Evolutionary conservation across 2,797 vertebrate genomes (phyloP), one percentile per base, ranked within the genome.

Genomic region (Tachyglossus aculeatus): DNA sequence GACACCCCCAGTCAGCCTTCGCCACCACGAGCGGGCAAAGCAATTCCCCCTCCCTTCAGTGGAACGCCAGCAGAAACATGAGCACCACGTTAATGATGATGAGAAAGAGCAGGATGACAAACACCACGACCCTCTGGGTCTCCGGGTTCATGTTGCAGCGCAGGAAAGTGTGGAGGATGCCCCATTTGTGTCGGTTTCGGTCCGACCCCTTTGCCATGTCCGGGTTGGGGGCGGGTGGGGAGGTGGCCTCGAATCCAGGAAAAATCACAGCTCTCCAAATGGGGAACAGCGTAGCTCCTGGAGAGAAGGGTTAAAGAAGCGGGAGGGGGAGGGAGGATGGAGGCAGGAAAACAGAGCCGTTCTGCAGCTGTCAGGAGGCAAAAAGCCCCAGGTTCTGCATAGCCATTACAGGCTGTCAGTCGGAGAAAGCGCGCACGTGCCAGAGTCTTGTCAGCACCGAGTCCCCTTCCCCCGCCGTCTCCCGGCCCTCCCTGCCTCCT

Each of bases 51-150:
- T 53, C 75, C 37, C 36, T 78, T 94, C 95, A 98, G 91, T 95
- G 95, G 88, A 98, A 98, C 56, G 96, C 95, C 92, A 99, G 92
- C 68, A 99, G 93, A 90, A 98, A 97, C 92, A 98, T 97, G 58
- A 98, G 96, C 87, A 98, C 95, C 83, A 97, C 96, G 38, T 99
- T 99, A 93, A 99, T 96, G 91, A 98, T 88, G 90, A 99, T 94
- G 78, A 99, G 96, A 84, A 98, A 88, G 89, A 96, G 95, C 94
- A 99, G 95, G 90, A 99, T 98, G 69, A 96, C 80, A 83, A 97
- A 98, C 74, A 98, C 96, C 88, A 98, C 97, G 71, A 96, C 93
- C 68, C 95, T 95, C 89, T 98, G 96, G 5, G 97, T 96, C 76
- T 98, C 96, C 0, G 96, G 96, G 70, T 96, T 96, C 81, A 98